Evolutionary conservation across 2,888 invertebrate genomes (phyloP).

Genomic region (Agriopis leucophaearia): DNA sequence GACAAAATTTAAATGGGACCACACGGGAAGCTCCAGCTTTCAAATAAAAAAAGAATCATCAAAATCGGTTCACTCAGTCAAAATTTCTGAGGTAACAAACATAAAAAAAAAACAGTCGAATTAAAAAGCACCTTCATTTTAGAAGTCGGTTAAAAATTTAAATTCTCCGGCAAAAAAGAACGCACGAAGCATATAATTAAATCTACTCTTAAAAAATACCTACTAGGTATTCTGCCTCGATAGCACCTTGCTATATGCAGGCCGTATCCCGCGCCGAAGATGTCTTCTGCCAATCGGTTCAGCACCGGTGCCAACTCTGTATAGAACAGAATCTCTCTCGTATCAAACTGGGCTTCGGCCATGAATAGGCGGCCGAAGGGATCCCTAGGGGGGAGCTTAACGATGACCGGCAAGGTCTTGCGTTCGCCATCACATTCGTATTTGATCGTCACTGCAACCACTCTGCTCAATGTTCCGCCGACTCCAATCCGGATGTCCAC

Average conservation of each 20-base stretch:
- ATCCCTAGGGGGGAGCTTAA: slow-evolving; percentile 92
- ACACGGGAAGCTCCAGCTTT: too few relatives aligned
- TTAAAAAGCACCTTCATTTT: too few relatives aligned
- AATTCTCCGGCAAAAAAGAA: too few relatives aligned
- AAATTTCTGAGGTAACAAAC: too few relatives aligned
- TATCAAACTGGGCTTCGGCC: slow-evolving; percentile 93
- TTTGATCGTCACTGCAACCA: slow-evolving; percentile 90
- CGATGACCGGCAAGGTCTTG: slow-evolving; percentile 85
- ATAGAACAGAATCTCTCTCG: slow-evolving; percentile 93
- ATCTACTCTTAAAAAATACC: slow-evolving; percentile 27
- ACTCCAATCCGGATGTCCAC: slow-evolving; percentile 87
- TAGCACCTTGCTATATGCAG: slow-evolving; percentile 85
- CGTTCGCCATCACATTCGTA: slow-evolving; percentile 81
- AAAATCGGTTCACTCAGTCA: too few relatives aligned
- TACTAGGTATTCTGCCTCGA: slow-evolving; percentile 74
- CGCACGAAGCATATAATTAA: background rate
- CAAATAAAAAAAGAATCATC: too few relatives aligned
- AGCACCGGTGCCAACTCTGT: slow-evolving; percentile 91
- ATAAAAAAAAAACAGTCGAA: too few relatives aligned
- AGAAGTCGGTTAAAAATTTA: too few relatives aligned
- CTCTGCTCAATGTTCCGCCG: slow-evolving; percentile 92
- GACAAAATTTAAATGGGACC: too few relatives aligned
- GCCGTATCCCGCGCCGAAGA: slow-evolving; percentile 72
- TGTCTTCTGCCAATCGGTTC: slow-evolving; percentile 89
- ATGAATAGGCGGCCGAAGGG: slow-evolving; percentile 93